These are phyloP conservation scores for Thunnus albacares DNA, from an alignment of 2,797 vertebrate species.

Conservation along the genomic window DNA sequence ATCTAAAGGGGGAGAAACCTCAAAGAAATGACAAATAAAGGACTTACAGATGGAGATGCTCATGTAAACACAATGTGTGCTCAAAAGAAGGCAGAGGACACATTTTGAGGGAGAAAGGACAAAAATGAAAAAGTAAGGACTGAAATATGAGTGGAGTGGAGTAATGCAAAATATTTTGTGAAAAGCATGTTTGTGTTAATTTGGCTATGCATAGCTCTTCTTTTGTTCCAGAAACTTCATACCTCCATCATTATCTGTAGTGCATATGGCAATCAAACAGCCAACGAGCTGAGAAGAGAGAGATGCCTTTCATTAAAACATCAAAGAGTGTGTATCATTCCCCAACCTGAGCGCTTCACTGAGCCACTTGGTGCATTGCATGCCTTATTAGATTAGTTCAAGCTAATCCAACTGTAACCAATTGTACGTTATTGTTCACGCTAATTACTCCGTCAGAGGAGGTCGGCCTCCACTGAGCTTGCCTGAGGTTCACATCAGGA, in stretches of 20 bases:
- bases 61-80: conserved; percentile 12
- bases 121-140: neutral
- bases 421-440: conserved; percentile 75
- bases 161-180: neutral
- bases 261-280: conserved; percentile 48
- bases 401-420: conserved; percentile 77
- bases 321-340: conserved; percentile 76
- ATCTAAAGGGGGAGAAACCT: conserved; percentile 22
- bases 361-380: conserved; percentile 71
- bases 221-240: conserved; percentile 38
- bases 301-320: conserved; percentile 76
- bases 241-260: conserved; percentile 60
- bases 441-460: conserved; percentile 77
- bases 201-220: conserved; percentile 7
- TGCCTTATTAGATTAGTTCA: conserved; percentile 75
- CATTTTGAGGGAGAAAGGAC: neutral
- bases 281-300: conserved; percentile 55
- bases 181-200: conserved; percentile 12
- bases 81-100: conserved; percentile 12
- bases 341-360: conserved; percentile 63
- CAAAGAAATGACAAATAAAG: conserved; percentile 36
- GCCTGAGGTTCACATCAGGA: conserved; percentile 61
- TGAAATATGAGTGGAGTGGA: neutral
- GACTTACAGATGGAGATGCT: conserved; percentile 35
- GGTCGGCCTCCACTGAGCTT: conserved; percentile 43